phyloP scores from a whole-genome alignment of 2,797 vertebrate species.

The Oryzias sinensis region DNA sequence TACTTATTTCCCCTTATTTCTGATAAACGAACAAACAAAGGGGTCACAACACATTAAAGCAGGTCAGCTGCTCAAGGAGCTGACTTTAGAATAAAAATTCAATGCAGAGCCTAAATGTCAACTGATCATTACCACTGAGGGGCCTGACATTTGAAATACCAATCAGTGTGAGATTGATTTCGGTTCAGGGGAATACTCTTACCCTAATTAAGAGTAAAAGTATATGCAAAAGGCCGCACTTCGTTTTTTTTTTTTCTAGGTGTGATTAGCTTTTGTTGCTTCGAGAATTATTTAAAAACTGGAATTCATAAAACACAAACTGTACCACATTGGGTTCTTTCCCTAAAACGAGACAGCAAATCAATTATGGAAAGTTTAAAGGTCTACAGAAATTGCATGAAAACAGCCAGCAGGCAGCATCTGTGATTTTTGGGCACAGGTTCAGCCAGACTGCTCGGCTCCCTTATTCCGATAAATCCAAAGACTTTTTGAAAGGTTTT shows the following conservation, averaged over 20 bases:
- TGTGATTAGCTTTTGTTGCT: conserved; percentile 1
- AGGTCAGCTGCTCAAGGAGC: conserved; percentile 21
- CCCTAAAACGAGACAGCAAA: conserved; percentile 23
- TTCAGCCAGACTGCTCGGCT: conserved; percentile 41
- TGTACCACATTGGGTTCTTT: background rate
- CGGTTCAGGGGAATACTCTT: background rate
- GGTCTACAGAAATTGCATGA: conserved; percentile 16
- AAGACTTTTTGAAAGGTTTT: conserved; percentile 26
- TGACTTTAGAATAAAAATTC: conserved; percentile 19
- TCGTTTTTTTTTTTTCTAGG: background rate
- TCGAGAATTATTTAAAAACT: conserved; percentile 30
- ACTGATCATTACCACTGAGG: conserved; percentile 35
- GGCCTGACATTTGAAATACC: conserved; percentile 46
- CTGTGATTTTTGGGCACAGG: conserved; percentile 42
- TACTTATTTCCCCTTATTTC: conserved; percentile 36
- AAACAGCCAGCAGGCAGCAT: conserved; percentile 24
- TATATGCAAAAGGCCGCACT: background rate
- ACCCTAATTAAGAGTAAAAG: background rate
- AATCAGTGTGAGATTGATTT: conserved; percentile 15
- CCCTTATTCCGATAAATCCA: conserved; percentile 18
- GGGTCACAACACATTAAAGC: conserved; percentile 37
- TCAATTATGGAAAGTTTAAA: conserved; percentile 44
- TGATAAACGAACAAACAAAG: conserved; percentile 42
- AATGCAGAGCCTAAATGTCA: conserved; percentile 56
- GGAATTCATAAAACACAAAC: conserved; percentile 45